phyloP scores from a whole-genome alignment of 2,113 vertebrate genomes.

The Telmatochromis sp. region DNA sequence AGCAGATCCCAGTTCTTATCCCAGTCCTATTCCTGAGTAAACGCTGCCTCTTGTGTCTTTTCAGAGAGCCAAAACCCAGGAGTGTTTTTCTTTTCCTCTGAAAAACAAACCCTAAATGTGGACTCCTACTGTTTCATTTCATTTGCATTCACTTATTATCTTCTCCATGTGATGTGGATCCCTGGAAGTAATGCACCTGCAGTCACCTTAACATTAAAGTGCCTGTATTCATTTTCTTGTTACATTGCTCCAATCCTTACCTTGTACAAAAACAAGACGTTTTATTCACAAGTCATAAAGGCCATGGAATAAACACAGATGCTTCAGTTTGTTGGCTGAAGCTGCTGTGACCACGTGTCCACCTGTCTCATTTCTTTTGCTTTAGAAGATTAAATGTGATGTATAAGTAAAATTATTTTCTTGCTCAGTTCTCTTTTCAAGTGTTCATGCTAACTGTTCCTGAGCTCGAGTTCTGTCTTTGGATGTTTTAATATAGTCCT shows the following conservation, averaged over 20 bases:
- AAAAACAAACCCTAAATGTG: neutral
- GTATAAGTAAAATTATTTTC: neutral
- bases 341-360: neutral
- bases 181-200: neutral
- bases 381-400: neutral
- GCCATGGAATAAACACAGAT: neutral
- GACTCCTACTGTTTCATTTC: neutral
- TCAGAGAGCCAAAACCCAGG: neutral
- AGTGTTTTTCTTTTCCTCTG: neutral
- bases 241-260: neutral
- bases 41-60: neutral
- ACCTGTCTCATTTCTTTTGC: neutral
- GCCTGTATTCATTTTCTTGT: neutral
- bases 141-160: neutral
- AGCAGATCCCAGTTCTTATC: neutral
- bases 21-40: neutral
- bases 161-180: neutral
- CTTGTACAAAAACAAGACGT: neutral
- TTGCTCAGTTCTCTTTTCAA: neutral
- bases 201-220: neutral
- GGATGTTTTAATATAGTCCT: neutral
- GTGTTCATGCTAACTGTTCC: neutral
- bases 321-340: neutral
- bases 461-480: neutral
- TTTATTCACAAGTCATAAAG: neutral